Evolutionary conservation across 1,140 invertebrate genomes (phyloP).

Genomic region (Metaphire vulgaris): DNA sequence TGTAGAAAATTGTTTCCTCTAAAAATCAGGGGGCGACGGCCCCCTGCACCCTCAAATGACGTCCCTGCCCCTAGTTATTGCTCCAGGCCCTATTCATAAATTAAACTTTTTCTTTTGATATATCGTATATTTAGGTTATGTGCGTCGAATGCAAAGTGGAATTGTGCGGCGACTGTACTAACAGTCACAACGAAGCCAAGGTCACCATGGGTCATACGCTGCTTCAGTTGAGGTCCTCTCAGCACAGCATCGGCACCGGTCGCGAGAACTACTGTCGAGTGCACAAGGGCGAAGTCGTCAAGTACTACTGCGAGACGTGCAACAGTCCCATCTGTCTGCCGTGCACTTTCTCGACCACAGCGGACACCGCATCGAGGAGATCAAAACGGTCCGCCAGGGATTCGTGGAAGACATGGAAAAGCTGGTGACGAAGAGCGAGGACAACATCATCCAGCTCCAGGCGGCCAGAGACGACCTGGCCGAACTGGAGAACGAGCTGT

Average conservation of each 20-base stretch:
- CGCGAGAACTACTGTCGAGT: slow-evolving; percentile 42
- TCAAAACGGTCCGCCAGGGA: slow-evolving; percentile 2
- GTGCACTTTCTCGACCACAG: slow-evolving; percentile 25
- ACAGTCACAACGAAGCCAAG: slow-evolving; percentile 15
- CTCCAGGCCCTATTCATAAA: too few relatives aligned
- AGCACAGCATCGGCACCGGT: background rate
- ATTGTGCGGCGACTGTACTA: slow-evolving; percentile 21
- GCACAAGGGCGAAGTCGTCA: slow-evolving; percentile 50
- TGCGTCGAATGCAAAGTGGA: slow-evolving; percentile 27
- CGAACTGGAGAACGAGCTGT: slow-evolving; percentile 27
- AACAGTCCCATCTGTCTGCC: slow-evolving; percentile 50
- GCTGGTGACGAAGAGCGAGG: slow-evolving; percentile 15
- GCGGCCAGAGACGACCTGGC: slow-evolving; percentile 14
- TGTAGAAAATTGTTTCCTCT: too few relatives aligned
- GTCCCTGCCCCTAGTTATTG: too few relatives aligned
- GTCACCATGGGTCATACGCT: slow-evolving; percentile 22
- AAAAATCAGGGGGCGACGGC: too few relatives aligned
- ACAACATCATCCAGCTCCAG: slow-evolving; percentile 15
- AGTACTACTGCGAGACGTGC: slow-evolving; percentile 54
- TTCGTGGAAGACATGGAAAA: slow-evolving; percentile 11
- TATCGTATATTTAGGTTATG: slow-evolving; percentile 4
- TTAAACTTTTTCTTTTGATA: too few relatives aligned
- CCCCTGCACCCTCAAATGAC: too few relatives aligned
- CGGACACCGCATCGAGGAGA: slow-evolving; percentile 25
- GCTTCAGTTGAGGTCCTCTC: background rate